Conservation (phyloP, 2,797 vertebrate species). For the Picus viridis region DNA sequence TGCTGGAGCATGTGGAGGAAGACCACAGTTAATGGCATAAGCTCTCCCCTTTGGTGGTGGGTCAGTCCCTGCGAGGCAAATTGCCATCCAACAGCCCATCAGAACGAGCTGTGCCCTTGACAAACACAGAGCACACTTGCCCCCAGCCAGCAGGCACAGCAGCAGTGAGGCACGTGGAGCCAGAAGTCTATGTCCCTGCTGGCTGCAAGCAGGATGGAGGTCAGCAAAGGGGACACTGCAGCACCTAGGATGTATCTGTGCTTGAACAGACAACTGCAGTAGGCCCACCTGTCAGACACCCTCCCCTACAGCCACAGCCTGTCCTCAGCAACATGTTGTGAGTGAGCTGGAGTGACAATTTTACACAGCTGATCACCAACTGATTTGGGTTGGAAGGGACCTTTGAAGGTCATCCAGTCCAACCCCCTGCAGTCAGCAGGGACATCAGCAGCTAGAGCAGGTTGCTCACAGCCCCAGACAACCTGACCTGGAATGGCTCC, state of each 20-base stretch:
- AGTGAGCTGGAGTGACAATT: neutral
- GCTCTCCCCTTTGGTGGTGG: neutral
- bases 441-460: too few relatives aligned
- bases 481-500: too few relatives aligned
- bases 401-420: too few relatives aligned
- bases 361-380: neutral
- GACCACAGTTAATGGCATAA: accelerated
- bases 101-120: neutral
- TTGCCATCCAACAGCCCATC: too few relatives aligned
- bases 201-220: neutral
- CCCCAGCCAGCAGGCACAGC: neutral
- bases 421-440: too few relatives aligned
- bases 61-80: neutral
- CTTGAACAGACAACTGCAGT: neutral
- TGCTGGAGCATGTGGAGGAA: neutral
- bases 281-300: accelerated
- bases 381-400: neutral
- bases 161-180: neutral
- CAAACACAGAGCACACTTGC: accelerated
- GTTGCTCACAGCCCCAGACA: too few relatives aligned
- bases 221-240: neutral
- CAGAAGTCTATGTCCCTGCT: neutral
- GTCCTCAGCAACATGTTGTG: neutral
- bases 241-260: neutral
- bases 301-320: neutral